Conservation (phyloP, 2,113 vertebrate species). For the Sinocyclocheilus maitianheensis region DNA sequence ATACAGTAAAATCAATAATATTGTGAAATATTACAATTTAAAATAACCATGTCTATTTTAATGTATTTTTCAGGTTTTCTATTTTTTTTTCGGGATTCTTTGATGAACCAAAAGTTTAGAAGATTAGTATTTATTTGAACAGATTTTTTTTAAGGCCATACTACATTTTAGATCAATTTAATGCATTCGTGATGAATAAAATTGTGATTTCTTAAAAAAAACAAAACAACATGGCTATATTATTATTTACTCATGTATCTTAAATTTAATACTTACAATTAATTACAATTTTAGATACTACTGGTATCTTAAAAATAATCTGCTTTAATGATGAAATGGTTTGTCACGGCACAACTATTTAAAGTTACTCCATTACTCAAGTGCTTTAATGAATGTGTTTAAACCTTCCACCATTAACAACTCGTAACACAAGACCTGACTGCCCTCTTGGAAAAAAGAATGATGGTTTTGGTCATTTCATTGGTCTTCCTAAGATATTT, state of each 20-base stretch:
- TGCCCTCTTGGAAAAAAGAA: neutral
- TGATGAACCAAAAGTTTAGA: too few relatives aligned
- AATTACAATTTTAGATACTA: too few relatives aligned
- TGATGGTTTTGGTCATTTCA: neutral
- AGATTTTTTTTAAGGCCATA: too few relatives aligned
- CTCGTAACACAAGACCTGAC: neutral
- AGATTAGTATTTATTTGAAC: too few relatives aligned
- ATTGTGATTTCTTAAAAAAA: too few relatives aligned
- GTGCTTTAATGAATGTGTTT: neutral
- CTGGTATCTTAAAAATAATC: neutral
- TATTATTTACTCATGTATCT: neutral
- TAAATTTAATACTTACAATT: neutral
- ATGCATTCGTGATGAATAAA: neutral
- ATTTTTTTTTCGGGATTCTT: neutral
- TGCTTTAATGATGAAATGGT: neutral
- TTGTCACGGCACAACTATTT: too few relatives aligned
- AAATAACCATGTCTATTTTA: too few relatives aligned
- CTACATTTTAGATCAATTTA: neutral
- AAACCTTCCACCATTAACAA: neutral
- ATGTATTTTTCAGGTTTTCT: too few relatives aligned
- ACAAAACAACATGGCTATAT: too few relatives aligned
- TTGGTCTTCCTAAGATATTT: neutral
- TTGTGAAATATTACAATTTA: too few relatives aligned
- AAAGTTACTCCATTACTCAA: too few relatives aligned
- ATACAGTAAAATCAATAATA: too few relatives aligned